These are phyloP conservation scores for Phoxinus dragarum DNA, from an alignment of 2,797 vertebrate species.

Conservation along the genomic window DNA sequence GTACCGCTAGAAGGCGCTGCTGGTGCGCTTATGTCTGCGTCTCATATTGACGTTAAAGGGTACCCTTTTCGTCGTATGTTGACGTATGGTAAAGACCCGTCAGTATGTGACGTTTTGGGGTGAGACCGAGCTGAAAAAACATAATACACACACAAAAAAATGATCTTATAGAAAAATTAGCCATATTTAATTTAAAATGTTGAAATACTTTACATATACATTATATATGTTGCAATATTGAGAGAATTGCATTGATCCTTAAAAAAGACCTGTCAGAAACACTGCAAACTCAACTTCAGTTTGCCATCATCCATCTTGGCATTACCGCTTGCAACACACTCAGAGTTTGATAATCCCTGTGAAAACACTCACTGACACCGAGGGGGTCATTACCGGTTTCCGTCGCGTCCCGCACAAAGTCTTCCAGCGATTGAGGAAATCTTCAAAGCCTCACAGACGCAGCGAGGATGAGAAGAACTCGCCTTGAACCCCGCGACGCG, in stretches of 20 bases:
- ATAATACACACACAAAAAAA: too few relatives aligned
- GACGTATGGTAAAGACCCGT: too few relatives aligned
- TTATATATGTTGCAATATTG: background rate
- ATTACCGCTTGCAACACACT: background rate
- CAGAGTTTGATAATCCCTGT: slow-evolving; percentile 4
- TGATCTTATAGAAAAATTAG: too few relatives aligned
- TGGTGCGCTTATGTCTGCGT: too few relatives aligned
- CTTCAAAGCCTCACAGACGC: slow-evolving; percentile 47
- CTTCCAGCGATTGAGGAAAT: background rate
- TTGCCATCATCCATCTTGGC: background rate
- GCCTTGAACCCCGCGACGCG: slow-evolving; percentile 25
- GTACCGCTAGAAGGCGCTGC: too few relatives aligned
- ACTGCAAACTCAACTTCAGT: background rate
- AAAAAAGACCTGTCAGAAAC: background rate
- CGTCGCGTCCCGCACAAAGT: background rate
- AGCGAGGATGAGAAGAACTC: slow-evolving; percentile 14
- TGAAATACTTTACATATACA: too few relatives aligned
- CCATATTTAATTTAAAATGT: too few relatives aligned
- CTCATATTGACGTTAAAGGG: too few relatives aligned
- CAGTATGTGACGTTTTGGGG: too few relatives aligned
- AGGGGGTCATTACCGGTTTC: slow-evolving; percentile 28
- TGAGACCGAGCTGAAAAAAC: too few relatives aligned
- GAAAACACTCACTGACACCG: slow-evolving; percentile 3
- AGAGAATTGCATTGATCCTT: background rate
- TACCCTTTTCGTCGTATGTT: too few relatives aligned